phyloP scores from a whole-genome alignment of 2,888 invertebrate genomes.

The Lasioglossum zephyrum region DNA sequence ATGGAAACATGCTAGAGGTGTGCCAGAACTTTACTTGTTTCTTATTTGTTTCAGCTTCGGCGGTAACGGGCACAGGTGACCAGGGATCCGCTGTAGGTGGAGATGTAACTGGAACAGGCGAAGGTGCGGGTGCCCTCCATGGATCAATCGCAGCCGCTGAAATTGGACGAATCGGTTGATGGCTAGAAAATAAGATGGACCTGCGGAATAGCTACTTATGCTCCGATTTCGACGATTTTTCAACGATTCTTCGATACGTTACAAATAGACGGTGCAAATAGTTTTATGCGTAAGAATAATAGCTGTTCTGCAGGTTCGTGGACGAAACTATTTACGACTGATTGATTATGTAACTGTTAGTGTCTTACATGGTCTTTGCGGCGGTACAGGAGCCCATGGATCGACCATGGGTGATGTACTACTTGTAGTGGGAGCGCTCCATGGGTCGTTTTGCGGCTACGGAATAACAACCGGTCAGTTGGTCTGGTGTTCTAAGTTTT shows the following conservation, averaged over 20 bases:
- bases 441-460: conserved; percentile 86
- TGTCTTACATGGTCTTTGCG: conserved; percentile 80
- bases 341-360: neutral
- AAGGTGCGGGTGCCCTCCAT: conserved; percentile 78
- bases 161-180: conserved; percentile 47
- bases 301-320: neutral
- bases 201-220: neutral
- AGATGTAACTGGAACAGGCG: conserved; percentile 73
- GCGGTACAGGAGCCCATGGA: conserved; percentile 87
- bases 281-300: too few species aligned
- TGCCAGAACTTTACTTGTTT: conserved; percentile 43
- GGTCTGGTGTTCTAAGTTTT: neutral
- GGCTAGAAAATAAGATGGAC: neutral
- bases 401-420: conserved; percentile 84
- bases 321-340: neutral
- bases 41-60: conserved; percentile 61
- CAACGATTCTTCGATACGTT: too few species aligned
- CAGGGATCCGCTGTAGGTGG: conserved; percentile 85
- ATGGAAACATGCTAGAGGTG: neutral
- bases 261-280: too few species aligned
- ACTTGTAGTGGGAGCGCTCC: conserved; percentile 86
- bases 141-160: conserved; percentile 81
- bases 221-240: neutral
- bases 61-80: conserved; percentile 83
- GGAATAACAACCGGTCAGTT: conserved; percentile 62